Evolutionary conservation across 2,797 vertebrate genomes (phyloP).

Genomic region (Cephalopachus bancanus): DNA sequence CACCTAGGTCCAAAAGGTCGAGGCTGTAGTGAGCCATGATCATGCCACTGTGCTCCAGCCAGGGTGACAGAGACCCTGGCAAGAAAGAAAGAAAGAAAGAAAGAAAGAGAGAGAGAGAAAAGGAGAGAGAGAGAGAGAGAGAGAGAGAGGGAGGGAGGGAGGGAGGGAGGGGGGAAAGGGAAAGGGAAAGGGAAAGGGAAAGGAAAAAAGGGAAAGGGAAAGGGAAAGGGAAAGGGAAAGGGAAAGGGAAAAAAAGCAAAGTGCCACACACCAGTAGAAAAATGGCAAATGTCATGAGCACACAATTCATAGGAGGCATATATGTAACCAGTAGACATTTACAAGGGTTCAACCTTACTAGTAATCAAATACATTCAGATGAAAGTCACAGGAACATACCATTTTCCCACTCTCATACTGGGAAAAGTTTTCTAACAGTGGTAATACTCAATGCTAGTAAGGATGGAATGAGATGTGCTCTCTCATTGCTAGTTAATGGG

Average conservation of each 20-base stretch:
- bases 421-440: background rate
- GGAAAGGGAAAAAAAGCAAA: background rate
- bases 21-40: no score
- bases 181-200: no score
- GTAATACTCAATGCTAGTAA: conserved; percentile 4
- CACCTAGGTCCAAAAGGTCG: no score
- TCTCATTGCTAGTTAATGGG: background rate
- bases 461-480: background rate
- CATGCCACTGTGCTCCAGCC: no score
- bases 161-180: no score
- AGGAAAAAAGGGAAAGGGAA: no score
- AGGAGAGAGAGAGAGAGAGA: no score
- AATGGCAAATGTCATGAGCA: background rate
- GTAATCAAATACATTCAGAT: conserved; percentile 60
- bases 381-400: conserved; percentile 21
- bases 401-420: conserved; percentile 8
- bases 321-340: background rate
- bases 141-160: no score
- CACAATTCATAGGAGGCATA: background rate
- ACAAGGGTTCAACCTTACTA: background rate
- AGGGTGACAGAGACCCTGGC: no score
- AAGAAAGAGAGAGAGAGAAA: no score
- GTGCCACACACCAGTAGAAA: background rate
- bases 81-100: no score
- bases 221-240: fast-evolving